These are phyloP conservation scores for Pachyseris speciosa DNA, from an alignment of 64 coral and sea anemone genomes.

Conservation along the genomic window DNA sequence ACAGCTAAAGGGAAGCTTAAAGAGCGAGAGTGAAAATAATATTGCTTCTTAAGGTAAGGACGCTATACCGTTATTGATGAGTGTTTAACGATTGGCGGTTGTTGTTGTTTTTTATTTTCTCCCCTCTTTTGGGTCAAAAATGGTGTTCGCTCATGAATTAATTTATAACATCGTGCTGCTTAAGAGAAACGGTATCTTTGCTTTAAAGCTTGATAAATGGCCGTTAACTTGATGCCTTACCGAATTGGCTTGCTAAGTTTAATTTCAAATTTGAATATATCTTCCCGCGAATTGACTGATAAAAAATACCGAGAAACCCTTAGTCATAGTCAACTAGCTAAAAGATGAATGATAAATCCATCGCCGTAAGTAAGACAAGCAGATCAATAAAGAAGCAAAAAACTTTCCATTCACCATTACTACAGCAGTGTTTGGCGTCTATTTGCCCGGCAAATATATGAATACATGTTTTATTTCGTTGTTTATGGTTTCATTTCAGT, in stretches of 20 bases:
- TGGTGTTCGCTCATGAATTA: not conserved
- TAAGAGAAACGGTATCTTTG: not conserved
- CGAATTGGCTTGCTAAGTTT: no score
- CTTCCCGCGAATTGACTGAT: no score
- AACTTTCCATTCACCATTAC: not conserved
- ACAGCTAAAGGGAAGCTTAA: no score
- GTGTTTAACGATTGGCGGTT: not conserved
- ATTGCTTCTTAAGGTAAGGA: not conserved
- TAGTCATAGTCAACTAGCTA: no score
- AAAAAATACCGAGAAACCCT: no score
- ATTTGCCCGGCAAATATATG: no score
- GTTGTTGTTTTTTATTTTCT: no score
- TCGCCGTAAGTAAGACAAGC: not conserved
- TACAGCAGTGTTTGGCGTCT: no score
- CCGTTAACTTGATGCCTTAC: not conserved
- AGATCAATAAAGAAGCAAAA: not conserved
- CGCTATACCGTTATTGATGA: conserved; percentile 7
- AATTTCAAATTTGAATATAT: no score
- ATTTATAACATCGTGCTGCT: not conserved
- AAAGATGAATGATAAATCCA: no score
- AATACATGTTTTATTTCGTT: not conserved
- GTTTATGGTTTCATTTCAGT: not conserved
- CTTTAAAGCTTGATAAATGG: not conserved
- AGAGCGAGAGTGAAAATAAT: no score
- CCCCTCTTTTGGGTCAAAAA: not conserved